Evolutionary conservation across 30 jellyfish, hydroid and myxozoan species (phyloP), one percentile per base, ranked within the genome.

Genomic region (Aurelia sp.): DNA sequence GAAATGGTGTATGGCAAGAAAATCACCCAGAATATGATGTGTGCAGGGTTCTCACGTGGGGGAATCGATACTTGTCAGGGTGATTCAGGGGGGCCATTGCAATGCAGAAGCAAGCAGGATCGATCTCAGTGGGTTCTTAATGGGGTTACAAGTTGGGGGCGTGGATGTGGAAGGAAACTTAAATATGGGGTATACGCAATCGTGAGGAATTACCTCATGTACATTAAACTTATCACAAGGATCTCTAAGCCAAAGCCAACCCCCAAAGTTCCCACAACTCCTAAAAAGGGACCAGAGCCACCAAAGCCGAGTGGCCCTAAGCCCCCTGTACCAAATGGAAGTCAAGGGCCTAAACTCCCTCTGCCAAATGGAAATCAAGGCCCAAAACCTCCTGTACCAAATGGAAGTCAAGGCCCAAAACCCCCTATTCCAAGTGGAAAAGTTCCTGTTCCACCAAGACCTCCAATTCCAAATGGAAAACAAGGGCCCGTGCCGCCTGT

Each of bases 11-110:
- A 92, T 62, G 89, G 90, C 23, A 76, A 71, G 40, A 86, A 76
- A 44, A 79, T 92, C 41, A 92, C 98, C 30, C 31, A 65, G 30
- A 92, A 92, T 78, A 92, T 92, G 98, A 86, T 92, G 90, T 92
- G 98, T 48, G 98, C 97, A 13, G 98, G 98, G 18, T 92, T 73
- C 62, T 37, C 90, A 18, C 91, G 93, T 37, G 98, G 95, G 13
- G 95, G 96, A 5, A 87, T 77, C 64, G 90, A 87, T 82, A 76
- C 91, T 2, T 76, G 91, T 66, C 96, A 87, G 63, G 98, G 98
- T 7, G 98, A 92, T 58, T 92, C 98, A 22, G 98, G 98, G 40
- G 98, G 98, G 59, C 98, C 98, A 13, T 65, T 92, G 69, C 98
- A 92, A 81, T 92, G 98, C 52, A 51, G 89, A 52, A 76, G 62